phyloP scores from a whole-genome alignment of 2,113 vertebrate genomes.

The Raphicerus campestris region DNA sequence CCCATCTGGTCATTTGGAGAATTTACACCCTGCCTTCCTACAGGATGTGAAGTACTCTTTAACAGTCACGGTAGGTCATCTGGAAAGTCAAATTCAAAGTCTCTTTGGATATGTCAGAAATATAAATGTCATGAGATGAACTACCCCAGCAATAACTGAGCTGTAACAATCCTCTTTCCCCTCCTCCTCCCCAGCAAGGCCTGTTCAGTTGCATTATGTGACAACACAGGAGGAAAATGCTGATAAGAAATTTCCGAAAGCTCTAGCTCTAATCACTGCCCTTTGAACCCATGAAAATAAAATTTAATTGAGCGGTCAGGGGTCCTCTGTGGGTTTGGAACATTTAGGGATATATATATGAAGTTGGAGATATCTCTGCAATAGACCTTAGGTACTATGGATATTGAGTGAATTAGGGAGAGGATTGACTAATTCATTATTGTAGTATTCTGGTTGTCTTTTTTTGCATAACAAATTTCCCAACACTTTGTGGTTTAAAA shows the following conservation, averaged over 20 bases:
- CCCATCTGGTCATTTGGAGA: background rate
- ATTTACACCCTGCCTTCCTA: background rate
- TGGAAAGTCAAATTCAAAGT: background rate
- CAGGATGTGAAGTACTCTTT: background rate
- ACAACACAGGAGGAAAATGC: background rate
- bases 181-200: background rate
- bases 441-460: background rate
- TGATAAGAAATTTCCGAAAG: background rate
- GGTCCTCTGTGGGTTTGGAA: background rate
- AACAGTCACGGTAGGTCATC: background rate
- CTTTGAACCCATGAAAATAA: background rate
- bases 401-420: background rate
- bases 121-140: background rate
- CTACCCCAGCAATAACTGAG: background rate
- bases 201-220: background rate
- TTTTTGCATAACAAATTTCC: background rate
- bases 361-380: background rate
- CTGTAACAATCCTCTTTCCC: background rate
- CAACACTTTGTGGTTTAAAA: background rate
- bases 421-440: background rate
- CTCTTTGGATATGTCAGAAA: background rate
- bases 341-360: background rate
- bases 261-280: background rate
- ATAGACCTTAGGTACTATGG: background rate
- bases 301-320: background rate